phyloP scores from a whole-genome alignment of 2,113 vertebrate species.

The Spheniscus mendiculus region DNA sequence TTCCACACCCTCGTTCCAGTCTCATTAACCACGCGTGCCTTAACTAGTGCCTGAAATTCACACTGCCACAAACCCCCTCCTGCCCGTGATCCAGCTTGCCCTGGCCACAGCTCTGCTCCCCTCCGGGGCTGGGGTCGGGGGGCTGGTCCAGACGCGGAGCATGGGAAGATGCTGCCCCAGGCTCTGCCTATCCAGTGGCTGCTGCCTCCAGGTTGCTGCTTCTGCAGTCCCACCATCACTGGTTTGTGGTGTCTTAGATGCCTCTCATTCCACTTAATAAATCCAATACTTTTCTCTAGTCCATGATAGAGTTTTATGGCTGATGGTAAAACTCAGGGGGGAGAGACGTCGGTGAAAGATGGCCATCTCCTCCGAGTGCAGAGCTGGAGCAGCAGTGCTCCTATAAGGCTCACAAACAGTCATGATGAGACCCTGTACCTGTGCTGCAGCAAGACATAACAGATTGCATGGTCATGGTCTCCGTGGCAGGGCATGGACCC shows the following conservation, averaged over 20 bases:
- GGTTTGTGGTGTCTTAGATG: accelerated
- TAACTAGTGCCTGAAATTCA: not conserved
- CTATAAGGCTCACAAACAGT: not conserved
- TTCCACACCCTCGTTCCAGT: not conserved
- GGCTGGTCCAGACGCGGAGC: not conserved
- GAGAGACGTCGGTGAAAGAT: too few species aligned
- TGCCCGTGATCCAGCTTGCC: not conserved
- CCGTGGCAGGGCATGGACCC: accelerated
- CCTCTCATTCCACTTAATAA: not conserved
- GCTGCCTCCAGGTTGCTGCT: not conserved
- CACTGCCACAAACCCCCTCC: not conserved
- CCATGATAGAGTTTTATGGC: accelerated
- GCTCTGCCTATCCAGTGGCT: not conserved
- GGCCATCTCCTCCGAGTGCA: too few species aligned
- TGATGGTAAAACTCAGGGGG: too few species aligned
- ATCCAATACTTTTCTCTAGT: not conserved
- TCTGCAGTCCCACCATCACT: not conserved
- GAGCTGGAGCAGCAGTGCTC: too few species aligned
- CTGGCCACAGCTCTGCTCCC: not conserved
- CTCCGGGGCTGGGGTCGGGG: not conserved
- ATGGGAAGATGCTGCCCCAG: accelerated
- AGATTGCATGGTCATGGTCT: accelerated
- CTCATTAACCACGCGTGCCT: not conserved
- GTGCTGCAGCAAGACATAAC: accelerated
- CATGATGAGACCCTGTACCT: accelerated